Evolutionary conservation across 2,113 vertebrate genomes (phyloP).

Genomic region (Clarias gariepinus): DNA sequence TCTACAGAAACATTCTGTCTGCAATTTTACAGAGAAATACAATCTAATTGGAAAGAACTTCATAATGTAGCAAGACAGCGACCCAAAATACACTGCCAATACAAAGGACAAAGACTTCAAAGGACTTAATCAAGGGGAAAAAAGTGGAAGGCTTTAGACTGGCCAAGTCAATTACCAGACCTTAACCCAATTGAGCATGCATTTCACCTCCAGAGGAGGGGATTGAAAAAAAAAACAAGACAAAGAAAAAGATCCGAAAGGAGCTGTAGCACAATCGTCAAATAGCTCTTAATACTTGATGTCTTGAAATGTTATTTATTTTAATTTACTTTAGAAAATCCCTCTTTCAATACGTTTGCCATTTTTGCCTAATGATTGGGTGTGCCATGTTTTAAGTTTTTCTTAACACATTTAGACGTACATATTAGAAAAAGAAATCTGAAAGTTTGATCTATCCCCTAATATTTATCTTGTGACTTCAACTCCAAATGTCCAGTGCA

Average conservation of each 20-base stretch:
- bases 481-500: not conserved
- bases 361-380: not conserved
- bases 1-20: not conserved
- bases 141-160: not conserved
- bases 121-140: not conserved
- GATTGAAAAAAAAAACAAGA: not conserved
- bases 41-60: not conserved
- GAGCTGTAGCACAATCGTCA: not conserved
- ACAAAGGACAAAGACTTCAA: not conserved
- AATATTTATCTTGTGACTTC: not conserved
- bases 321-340: not conserved
- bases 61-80: not conserved
- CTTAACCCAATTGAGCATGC: not conserved
- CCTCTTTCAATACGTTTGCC: not conserved
- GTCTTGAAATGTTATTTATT: not conserved
- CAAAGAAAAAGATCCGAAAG: not conserved
- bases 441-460: not conserved
- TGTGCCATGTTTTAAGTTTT: not conserved
- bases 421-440: not conserved
- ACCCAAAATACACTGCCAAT: not conserved
- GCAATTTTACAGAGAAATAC: not conserved
- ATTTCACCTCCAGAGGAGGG: not conserved
- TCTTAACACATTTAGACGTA: not conserved
- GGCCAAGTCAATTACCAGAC: not conserved
- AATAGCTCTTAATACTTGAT: not conserved